A percentile compares a stretch with the other conserved stretches of the same genome.
phyloP scores from a whole-genome alignment of 2,113 vertebrate genomes.

The Dolichotis patagonum region DNA sequence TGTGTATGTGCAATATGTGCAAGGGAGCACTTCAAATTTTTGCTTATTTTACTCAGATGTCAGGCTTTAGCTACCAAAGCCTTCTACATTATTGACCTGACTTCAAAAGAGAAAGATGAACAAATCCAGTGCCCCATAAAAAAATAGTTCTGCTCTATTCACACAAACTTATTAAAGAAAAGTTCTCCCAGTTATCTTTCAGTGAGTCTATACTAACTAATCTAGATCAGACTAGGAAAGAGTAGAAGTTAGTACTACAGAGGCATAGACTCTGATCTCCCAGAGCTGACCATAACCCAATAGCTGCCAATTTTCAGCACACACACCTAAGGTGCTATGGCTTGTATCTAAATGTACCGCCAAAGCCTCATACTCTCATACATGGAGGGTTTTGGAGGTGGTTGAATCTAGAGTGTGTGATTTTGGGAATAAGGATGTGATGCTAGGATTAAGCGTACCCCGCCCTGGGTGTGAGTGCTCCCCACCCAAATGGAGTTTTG shows the following conservation, averaged over 20 bases:
- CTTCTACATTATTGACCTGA: conserved; percentile 21
- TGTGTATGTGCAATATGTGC: neutral
- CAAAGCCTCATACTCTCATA: neutral
- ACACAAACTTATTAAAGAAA: conserved; percentile 27
- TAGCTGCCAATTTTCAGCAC: neutral
- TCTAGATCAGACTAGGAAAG: neutral
- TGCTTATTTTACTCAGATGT: conserved; percentile 32
- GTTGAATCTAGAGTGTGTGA: neutral
- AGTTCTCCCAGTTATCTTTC: neutral
- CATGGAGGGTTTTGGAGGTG: neutral
- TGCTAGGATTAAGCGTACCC: neutral
- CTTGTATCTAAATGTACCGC: neutral
- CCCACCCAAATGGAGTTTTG: neutral
- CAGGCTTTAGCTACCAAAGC: neutral
- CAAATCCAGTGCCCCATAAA: conserved; percentile 25
- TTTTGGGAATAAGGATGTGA: neutral
- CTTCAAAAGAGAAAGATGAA: conserved; percentile 62
- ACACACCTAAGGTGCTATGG: neutral
- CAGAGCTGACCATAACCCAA: neutral
- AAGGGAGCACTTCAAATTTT: neutral
- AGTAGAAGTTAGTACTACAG: neutral
- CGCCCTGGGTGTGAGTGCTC: neutral
- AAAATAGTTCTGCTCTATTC: conserved; percentile 28
- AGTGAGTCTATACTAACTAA: neutral
- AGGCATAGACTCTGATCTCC: neutral